Evolutionary conservation across 2,888 invertebrate species (phyloP).

Genomic region (Melanchra persicariae): DNA sequence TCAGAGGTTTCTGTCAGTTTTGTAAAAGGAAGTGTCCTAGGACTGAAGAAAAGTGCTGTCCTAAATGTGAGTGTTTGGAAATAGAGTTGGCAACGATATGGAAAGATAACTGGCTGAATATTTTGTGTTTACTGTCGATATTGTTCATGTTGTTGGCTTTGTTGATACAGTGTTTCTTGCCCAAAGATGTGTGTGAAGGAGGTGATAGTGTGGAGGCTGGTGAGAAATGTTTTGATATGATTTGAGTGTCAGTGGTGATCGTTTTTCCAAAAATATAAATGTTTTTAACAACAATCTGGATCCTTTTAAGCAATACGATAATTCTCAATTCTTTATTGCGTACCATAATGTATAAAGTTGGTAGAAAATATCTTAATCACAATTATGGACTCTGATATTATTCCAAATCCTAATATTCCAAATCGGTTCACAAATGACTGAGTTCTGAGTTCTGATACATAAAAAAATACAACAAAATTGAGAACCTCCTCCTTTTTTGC

Average conservation of each 20-base stretch:
- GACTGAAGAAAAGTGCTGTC: slow-evolving; percentile 83
- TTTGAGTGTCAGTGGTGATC: slow-evolving; percentile 14
- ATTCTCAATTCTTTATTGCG: too few species aligned
- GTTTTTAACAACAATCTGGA: too few species aligned
- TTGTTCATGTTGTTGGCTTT: slow-evolving; percentile 81
- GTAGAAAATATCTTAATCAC: too few species aligned
- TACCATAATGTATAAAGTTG: too few species aligned
- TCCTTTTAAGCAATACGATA: too few species aligned
- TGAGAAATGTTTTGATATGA: slow-evolving; percentile 79
- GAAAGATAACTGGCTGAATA: slow-evolving; percentile 87
- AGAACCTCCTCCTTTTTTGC: too few species aligned
- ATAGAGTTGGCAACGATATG: slow-evolving; percentile 79
- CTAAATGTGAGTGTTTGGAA: slow-evolving; percentile 82
- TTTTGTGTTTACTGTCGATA: slow-evolving; percentile 79
- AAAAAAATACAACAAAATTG: too few species aligned
- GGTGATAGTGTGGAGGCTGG: slow-evolving; percentile 65
- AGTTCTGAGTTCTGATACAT: too few species aligned
- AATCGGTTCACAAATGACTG: too few species aligned
- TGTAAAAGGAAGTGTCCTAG: slow-evolving; percentile 82
- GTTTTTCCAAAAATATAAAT: slow-evolving; percentile 43
- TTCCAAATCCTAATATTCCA: too few species aligned
- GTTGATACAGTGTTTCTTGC: slow-evolving; percentile 81
- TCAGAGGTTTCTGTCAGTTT: slow-evolving; percentile 80
- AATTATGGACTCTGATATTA: too few species aligned
- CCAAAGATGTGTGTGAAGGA: slow-evolving; percentile 73